phyloP scores from a whole-genome alignment of 2,113 vertebrate species.

The Eolophus roseicapilla region DNA sequence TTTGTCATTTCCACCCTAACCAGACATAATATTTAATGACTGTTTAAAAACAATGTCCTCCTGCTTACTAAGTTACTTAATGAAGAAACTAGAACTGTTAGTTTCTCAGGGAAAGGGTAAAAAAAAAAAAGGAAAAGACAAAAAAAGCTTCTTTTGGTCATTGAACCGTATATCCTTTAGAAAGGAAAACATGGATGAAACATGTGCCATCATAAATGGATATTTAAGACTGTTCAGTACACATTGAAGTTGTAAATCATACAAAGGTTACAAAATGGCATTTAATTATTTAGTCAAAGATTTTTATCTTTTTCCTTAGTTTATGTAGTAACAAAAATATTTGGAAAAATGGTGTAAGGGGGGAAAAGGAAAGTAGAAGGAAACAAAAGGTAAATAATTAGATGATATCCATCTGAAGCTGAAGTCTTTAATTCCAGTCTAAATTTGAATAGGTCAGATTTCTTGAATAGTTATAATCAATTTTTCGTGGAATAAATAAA shows the following conservation, averaged over 20 bases:
- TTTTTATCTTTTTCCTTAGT: background rate
- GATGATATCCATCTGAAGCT: background rate
- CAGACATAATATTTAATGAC: background rate
- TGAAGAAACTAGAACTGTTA: background rate
- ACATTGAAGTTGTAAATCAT: background rate
- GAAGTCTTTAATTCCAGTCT: background rate
- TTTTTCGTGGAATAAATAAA: background rate
- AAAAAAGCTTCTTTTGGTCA: background rate
- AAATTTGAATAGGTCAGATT: background rate
- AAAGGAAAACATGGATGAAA: background rate
- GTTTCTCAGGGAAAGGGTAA: background rate
- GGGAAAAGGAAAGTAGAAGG: background rate
- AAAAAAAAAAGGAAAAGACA: fast-evolving
- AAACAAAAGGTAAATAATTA: background rate
- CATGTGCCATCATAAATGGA: background rate
- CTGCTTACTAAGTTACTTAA: background rate
- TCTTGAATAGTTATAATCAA: background rate
- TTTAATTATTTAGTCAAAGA: background rate
- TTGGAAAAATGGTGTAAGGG: fast-evolving
- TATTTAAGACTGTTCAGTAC: background rate
- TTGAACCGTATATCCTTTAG: background rate
- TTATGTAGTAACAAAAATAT: background rate
- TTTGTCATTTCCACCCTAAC: background rate
- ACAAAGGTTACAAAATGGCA: background rate
- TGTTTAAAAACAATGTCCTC: background rate